phyloP scores from a whole-genome alignment of 2,113 vertebrate genomes.

The Tragulus kanchil region DNA sequence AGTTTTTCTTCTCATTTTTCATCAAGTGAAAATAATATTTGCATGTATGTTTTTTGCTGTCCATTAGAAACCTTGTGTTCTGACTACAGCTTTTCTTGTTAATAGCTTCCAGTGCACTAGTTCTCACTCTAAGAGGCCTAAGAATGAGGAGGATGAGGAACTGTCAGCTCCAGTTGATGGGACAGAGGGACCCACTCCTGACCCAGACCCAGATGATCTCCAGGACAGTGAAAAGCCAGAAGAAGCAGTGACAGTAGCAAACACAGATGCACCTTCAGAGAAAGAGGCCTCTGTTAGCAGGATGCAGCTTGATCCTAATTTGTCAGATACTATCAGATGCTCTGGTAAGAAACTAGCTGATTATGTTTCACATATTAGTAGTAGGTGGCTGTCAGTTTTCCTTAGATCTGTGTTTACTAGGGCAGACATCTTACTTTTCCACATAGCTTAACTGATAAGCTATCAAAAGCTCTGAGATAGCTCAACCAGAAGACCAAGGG shows the following conservation, averaged over 20 bases:
- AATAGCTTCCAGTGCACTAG: constrained; percentile 89
- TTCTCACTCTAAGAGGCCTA: constrained; percentile 94
- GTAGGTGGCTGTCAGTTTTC: constrained; percentile 79
- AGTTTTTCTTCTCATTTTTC: constrained; percentile 72
- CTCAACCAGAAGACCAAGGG: neutral
- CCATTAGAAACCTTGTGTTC: constrained; percentile 78
- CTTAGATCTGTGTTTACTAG: constrained; percentile 85
- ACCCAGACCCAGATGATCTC: constrained; percentile 79
- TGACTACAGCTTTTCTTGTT: constrained; percentile 86
- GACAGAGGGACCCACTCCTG: constrained; percentile 79
- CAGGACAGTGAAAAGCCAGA: constrained; percentile 85
- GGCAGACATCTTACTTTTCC: constrained; percentile 29
- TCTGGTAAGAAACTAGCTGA: constrained; percentile 90
- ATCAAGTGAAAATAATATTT: constrained; percentile 79
- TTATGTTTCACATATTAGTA: constrained; percentile 87
- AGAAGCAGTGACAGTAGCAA: constrained; percentile 82
- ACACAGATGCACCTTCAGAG: constrained; percentile 76
- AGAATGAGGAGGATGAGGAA: constrained; percentile 89
- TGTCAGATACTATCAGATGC: constrained; percentile 88
- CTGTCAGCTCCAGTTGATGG: constrained; percentile 82
- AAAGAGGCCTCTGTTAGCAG: constrained; percentile 81
- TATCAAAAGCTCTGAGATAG: neutral
- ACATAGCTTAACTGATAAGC: neutral
- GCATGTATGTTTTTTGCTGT: constrained; percentile 84
- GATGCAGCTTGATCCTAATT: constrained; percentile 88